phyloP scores from a whole-genome alignment of 2,113 vertebrate genomes.

The Sinocyclocheilus maitianheensis region DNA sequence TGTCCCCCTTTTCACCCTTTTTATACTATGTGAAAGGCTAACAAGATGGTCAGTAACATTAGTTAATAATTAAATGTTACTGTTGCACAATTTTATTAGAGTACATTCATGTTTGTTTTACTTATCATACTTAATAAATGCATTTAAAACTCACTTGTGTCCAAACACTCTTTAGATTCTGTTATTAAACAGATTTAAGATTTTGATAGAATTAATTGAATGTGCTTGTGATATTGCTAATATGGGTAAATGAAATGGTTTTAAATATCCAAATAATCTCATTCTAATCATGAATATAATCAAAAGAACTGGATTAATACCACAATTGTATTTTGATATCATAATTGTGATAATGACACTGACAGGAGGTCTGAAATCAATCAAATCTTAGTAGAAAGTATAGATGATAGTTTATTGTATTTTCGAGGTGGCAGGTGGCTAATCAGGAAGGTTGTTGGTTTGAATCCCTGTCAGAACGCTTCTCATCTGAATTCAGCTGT shows the following conservation, averaged over 20 bases:
- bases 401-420: background rate
- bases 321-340: background rate
- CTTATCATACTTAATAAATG: background rate
- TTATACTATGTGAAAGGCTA: background rate
- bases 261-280: too few species aligned
- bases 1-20: background rate
- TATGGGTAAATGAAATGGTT: too few species aligned
- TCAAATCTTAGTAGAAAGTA: background rate
- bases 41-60: background rate
- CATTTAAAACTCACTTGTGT: background rate
- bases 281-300: background rate
- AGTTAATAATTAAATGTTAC: constrained; percentile 16
- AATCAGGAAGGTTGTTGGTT: background rate
- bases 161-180: background rate
- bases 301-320: background rate
- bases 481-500: background rate
- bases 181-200: background rate
- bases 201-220: too few species aligned
- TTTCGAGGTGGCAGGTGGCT: background rate
- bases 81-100: background rate
- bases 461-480: background rate
- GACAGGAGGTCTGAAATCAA: background rate
- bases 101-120: background rate
- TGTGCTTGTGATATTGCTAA: too few species aligned
- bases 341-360: background rate